phyloP scores from a whole-genome alignment of 2,888 invertebrate species.

The Gnatocerus cornutus region DNA sequence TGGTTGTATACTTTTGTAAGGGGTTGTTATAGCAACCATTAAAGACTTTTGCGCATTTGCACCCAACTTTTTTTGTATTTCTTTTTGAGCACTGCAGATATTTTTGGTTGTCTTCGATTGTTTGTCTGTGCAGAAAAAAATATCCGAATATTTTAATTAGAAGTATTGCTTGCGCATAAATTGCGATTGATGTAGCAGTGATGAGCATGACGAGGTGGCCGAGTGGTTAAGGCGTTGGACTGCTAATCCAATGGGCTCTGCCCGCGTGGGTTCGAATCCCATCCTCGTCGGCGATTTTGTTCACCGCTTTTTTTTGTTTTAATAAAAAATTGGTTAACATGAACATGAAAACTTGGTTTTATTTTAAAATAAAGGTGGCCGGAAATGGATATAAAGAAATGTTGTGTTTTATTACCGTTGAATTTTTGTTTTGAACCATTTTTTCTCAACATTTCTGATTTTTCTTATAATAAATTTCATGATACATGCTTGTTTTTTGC shows the following conservation, averaged over 20 bases:
- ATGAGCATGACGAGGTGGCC: constrained; percentile 74
- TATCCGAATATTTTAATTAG: not conserved
- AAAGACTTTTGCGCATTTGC: constrained; percentile 47
- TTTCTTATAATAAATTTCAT: too few relatives aligned
- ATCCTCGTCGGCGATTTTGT: constrained; percentile 69
- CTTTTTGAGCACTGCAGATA: constrained; percentile 3
- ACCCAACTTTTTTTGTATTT: constrained; percentile 10
- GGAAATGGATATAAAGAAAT: too few relatives aligned
- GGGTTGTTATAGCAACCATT: constrained; percentile 51
- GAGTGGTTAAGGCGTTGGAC: constrained; percentile 80
- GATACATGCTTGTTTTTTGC: too few relatives aligned
- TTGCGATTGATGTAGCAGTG: not conserved
- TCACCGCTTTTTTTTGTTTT: constrained; percentile 9
- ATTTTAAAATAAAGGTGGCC: too few relatives aligned
- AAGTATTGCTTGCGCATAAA: not conserved
- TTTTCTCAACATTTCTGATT: too few relatives aligned
- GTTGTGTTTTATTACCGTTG: too few relatives aligned
- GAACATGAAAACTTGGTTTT: too few relatives aligned
- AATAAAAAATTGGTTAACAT: not conserved
- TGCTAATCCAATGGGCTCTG: constrained; percentile 79
- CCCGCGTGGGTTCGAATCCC: constrained; percentile 80
- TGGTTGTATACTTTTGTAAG: constrained; percentile 50
- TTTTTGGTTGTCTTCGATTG: not conserved
- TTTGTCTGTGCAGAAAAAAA: not conserved
- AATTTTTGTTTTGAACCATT: too few relatives aligned